Evolutionary conservation across 1,140 invertebrate species (phyloP).

Genomic region (Branchinecta lindahli): DNA sequence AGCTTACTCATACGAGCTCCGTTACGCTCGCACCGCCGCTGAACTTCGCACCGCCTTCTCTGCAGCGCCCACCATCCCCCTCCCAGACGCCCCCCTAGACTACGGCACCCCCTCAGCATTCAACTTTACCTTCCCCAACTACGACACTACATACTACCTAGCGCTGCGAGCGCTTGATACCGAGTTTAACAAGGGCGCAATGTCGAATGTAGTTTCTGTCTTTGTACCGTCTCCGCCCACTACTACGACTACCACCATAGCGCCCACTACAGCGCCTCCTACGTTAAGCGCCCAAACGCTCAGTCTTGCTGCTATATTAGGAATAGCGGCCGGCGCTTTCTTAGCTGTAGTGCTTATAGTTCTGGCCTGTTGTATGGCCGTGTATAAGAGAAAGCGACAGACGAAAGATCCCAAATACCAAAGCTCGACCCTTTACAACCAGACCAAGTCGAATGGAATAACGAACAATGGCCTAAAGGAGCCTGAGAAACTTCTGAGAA

Average conservation of each 20-base stretch:
- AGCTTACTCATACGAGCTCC: constrained; percentile 36
- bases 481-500: neutral
- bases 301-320: constrained; percentile 16
- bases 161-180: constrained; percentile 36
- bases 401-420: neutral
- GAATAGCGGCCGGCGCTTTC: constrained; percentile 18
- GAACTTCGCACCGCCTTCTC: constrained; percentile 30
- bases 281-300: constrained; percentile 2
- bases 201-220: constrained; percentile 42
- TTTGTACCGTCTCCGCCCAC: constrained; percentile 31
- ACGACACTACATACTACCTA: constrained; percentile 36
- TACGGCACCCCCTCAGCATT: constrained; percentile 33
- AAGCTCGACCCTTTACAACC: neutral
- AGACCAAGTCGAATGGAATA: neutral
- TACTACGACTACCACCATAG: constrained; percentile 19
- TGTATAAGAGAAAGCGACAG: neutral
- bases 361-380: constrained; percentile 15
- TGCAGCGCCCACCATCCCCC: constrained; percentile 29
- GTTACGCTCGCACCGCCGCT: constrained; percentile 27
- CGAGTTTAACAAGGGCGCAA: constrained; percentile 31
- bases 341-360: constrained; percentile 18
- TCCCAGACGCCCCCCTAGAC: constrained; percentile 22
- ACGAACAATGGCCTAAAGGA: neutral
- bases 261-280: constrained; percentile 17
- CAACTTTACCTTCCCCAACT: constrained; percentile 33